phyloP scores from a whole-genome alignment of 2,888 invertebrate species.

The Cheilosia variabilis region DNA sequence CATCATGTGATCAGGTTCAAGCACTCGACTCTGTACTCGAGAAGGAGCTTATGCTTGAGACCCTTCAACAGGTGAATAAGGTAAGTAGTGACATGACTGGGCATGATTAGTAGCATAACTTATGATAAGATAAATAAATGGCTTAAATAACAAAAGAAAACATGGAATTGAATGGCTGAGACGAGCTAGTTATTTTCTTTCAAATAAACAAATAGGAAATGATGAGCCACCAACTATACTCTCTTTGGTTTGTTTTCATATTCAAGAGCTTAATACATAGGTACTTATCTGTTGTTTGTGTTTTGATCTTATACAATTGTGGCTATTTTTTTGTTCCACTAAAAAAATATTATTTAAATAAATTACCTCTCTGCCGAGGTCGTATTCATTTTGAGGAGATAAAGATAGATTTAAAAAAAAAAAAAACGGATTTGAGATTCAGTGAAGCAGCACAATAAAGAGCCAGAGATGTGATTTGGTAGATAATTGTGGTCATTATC shows the following conservation, averaged over 20 bases:
- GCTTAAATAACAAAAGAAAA: too few relatives aligned
- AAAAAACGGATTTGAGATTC: conserved; percentile 37
- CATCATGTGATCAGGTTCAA: conserved; percentile 91
- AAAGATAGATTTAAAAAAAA: conserved; percentile 29
- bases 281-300: background rate
- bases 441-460: conserved; percentile 39
- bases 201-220: too few relatives aligned
- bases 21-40: conserved; percentile 88
- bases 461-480: conserved; percentile 25
- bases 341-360: conserved; percentile 34
- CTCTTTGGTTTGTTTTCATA: background rate
- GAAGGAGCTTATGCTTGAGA: conserved; percentile 89
- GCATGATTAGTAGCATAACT: too few relatives aligned
- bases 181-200: too few relatives aligned
- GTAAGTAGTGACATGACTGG: conserved; percentile 77
- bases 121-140: too few relatives aligned
- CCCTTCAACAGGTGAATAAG: conserved; percentile 88
- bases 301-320: conserved; percentile 15
- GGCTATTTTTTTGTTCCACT: background rate
- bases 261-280: background rate
- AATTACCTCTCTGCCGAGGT: conserved; percentile 55
- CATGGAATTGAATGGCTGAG: too few relatives aligned
- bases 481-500: conserved; percentile 53
- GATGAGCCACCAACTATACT: too few relatives aligned
- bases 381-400: conserved; percentile 46